phyloP scores from a whole-genome alignment of 2,888 invertebrate species.

The Caenorhabditis zanzibari region DNA sequence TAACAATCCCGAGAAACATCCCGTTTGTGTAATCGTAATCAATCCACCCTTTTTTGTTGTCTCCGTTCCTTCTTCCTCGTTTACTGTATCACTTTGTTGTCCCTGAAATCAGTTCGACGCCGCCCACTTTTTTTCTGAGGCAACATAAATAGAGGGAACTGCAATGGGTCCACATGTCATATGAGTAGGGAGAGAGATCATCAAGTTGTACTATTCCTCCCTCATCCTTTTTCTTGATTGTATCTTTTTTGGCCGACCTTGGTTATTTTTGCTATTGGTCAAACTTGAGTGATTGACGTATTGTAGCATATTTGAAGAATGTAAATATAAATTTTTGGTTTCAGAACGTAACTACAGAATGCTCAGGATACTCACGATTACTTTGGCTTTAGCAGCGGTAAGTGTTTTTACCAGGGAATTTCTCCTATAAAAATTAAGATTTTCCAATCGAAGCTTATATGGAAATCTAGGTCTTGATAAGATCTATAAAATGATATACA shows the following conservation, averaged over 20 bases:
- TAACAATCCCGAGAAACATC: slow-evolving; percentile 40
- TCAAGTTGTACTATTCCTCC: slow-evolving; percentile 54
- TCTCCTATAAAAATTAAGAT: too few relatives aligned
- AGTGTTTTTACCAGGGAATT: too few relatives aligned
- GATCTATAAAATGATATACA: too few relatives aligned
- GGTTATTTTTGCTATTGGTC: slow-evolving; percentile 52
- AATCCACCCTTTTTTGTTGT: slow-evolving; percentile 1
- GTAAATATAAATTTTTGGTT: not conserved
- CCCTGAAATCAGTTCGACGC: slow-evolving; percentile 19
- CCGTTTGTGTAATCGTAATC: slow-evolving; percentile 37
- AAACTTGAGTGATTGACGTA: slow-evolving; percentile 13
- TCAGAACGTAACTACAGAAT: slow-evolving; percentile 6
- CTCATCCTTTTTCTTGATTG: slow-evolving; percentile 35
- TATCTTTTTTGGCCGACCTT: slow-evolving; percentile 51
- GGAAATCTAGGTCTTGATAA: too few relatives aligned
- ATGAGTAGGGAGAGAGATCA: slow-evolving; percentile 48
- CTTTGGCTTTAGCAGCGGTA: slow-evolving; percentile 34
- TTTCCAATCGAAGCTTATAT: too few relatives aligned
- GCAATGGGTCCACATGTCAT: slow-evolving; percentile 43
- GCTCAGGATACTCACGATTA: slow-evolving; percentile 58
- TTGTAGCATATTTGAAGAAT: slow-evolving; percentile 2
- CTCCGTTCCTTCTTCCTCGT: slow-evolving; percentile 33
- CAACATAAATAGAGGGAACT: slow-evolving; percentile 55
- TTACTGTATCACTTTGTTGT: slow-evolving; percentile 23
- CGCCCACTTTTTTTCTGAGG: slow-evolving; percentile 49